Evolutionary conservation across 1,140 invertebrate genomes (phyloP).

Genomic region (Ectropis grisescens): DNA sequence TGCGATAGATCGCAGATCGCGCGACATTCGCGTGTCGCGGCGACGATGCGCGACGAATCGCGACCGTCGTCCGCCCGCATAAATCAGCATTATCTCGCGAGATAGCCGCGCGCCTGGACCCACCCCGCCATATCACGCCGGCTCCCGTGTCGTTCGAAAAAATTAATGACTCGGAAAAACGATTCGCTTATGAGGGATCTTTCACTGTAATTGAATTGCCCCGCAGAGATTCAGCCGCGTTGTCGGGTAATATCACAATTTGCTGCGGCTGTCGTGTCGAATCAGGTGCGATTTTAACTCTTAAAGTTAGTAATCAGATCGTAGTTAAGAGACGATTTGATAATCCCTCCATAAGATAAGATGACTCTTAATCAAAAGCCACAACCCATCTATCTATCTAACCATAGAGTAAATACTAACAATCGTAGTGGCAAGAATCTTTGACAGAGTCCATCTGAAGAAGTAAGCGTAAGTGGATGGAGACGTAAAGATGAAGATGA

Average conservation of each 20-base stretch:
- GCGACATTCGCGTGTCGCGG: constrained; percentile 39
- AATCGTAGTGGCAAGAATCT: too few relatives aligned
- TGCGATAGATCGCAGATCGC: too few relatives aligned
- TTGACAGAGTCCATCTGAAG: too few relatives aligned
- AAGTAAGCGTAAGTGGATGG: too few relatives aligned
- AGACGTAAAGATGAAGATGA: too few relatives aligned
- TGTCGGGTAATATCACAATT: constrained; percentile 27
- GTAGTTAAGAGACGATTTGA: too few relatives aligned
- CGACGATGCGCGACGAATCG: constrained; percentile 60
- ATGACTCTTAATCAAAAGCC: too few relatives aligned
- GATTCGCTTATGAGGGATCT: constrained; percentile 69
- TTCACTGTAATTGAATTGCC: constrained; percentile 68
- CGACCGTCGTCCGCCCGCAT: constrained; percentile 51
- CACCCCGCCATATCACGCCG: constrained; percentile 58
- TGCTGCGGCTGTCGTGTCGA: constrained; percentile 16
- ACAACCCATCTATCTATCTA: too few relatives aligned
- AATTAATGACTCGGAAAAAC: constrained; percentile 70
- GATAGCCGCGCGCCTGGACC: constrained; percentile 59
- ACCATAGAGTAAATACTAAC: too few relatives aligned
- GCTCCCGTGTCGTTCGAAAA: constrained; percentile 64
- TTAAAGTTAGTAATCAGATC: constrained; percentile 1
- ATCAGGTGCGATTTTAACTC: constrained; percentile 29
- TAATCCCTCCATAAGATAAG: too few relatives aligned
- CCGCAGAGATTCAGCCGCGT: constrained; percentile 57
- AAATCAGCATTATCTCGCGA: constrained; percentile 69